A percentile compares a stretch with the other conserved stretches of the same genome.
phyloP scores from a whole-genome alignment of 2,888 invertebrate genomes.

The Isotomurus palustris region DNA sequence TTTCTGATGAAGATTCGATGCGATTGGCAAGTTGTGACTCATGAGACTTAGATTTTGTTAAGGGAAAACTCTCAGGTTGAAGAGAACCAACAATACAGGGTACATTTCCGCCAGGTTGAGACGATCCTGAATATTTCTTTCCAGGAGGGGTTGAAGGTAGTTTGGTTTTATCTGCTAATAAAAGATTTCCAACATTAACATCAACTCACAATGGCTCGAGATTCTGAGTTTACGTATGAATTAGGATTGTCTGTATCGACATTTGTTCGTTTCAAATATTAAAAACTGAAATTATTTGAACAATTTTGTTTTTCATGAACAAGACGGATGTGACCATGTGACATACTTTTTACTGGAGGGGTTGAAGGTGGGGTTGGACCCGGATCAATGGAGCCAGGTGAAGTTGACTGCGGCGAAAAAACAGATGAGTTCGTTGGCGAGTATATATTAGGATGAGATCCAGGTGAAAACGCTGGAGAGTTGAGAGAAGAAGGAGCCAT shows the following conservation, averaged over 20 bases:
- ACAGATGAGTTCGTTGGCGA: constrained; percentile 47
- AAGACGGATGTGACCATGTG: neutral
- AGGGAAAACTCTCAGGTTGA: constrained; percentile 58
- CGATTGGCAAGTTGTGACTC: constrained; percentile 76
- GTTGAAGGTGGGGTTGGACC: constrained; percentile 56
- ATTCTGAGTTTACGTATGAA: too few species aligned
- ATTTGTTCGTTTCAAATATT: neutral
- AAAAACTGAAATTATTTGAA: neutral
- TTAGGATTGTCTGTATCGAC: too few species aligned
- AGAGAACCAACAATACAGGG: constrained; percentile 48
- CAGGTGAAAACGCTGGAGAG: constrained; percentile 41
- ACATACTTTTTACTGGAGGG: constrained; percentile 53
- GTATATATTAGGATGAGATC: constrained; percentile 42
- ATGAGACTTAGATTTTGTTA: constrained; percentile 86
- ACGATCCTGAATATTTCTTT: constrained; percentile 63
- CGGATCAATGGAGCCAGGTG: constrained; percentile 43
- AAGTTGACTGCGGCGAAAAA: constrained; percentile 54
- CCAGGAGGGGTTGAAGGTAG: constrained; percentile 79
- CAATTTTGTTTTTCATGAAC: neutral
- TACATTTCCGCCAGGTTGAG: neutral
- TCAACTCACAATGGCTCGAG: constrained; percentile 3
- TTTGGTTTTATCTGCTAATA: too few species aligned
- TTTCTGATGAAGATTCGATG: constrained; percentile 52
- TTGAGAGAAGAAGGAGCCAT: constrained; percentile 41
- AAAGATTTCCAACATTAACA: too few species aligned